Percentiles rank a stretch among this genome's conserved stretches.
Conservation (phyloP, 2,797 vertebrate genomes). For the Siniperca scherzeri region DNA sequence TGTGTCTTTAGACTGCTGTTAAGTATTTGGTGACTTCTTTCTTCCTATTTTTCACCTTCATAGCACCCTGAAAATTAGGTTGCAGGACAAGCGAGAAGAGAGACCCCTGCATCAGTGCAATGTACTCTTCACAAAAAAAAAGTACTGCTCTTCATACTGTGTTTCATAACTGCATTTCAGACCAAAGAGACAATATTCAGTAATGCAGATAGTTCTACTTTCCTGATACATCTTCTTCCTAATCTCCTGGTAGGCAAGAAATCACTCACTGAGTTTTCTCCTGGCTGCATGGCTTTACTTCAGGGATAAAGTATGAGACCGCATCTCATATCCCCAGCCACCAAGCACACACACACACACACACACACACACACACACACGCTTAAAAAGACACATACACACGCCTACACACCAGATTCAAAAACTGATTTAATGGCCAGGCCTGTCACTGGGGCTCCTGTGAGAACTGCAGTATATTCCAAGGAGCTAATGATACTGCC, state of each 20-base stretch:
- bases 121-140: neutral
- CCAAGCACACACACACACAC: neutral
- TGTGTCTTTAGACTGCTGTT: no score
- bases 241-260: neutral
- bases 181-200: neutral
- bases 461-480: constrained; percentile 36
- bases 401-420: constrained; percentile 21
- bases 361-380: neutral
- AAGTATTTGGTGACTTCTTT: neutral
- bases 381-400: neutral
- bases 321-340: constrained; percentile 1
- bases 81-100: neutral
- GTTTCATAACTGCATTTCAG: constrained; percentile 16
- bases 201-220: constrained; percentile 13
- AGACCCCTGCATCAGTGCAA: neutral
- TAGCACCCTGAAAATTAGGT: neutral
- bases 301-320: constrained; percentile 20
- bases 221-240: constrained; percentile 7
- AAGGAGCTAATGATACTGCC: constrained; percentile 28
- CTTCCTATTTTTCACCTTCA: neutral
- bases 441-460: constrained; percentile 25
- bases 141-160: neutral
- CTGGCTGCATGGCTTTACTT: constrained; percentile 21
- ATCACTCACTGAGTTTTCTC: constrained; percentile 10
- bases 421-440: constrained; percentile 37